Evolutionary conservation across 1,140 invertebrate genomes (phyloP), one percentile per base, ranked within the genome.

Genomic region (Caenorhabditis briggsae): DNA sequence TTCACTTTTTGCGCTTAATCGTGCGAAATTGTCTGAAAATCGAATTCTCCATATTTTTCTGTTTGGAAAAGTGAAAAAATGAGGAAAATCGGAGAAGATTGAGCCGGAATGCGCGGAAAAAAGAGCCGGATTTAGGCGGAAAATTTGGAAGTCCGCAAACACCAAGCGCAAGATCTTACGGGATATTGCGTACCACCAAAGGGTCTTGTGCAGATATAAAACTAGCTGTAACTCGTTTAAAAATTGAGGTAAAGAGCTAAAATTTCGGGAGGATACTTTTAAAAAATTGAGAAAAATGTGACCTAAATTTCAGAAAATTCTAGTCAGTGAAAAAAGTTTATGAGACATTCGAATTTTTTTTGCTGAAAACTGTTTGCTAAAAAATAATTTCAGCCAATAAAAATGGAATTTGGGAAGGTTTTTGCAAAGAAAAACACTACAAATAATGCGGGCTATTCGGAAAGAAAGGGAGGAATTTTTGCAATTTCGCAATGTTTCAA

Each of bases 141-240:
- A 78, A 78, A 78, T 18, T 23, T 78, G 70, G 46, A 78, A 14
- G 70, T 78, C 12, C 70, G 70, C 70, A 78, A 78, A 78, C 70
- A 78, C 70, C 46, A 46, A 5, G 33, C 64, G 46, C n/a, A 5
- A 43, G 33, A 43, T 6, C 7, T 53, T n/a, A 78, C 70, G 70
- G 12, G 9, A 78, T 20, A 23, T 78, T 78, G 46, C 70, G 70
- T 46, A 78, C 41, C 33, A 33, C 33, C 33, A 33, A 33, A 3
- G 33, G 33, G 33, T 33, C 53, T 78, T 0, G 20, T 25, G 23
- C 20, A 64, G 18, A 23, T 18, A 18, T 59, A 25, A n/a, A 59
- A 6, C 5, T 25, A n/a, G n/a, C n/a, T 59, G 58, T 25, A 59
- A 59, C 58, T 59, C 1, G 12, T 2, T 11, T 59, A 2, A 59